phyloP scores from a whole-genome alignment of 53 echinoderm and acorn worm species.

The Luidia sarsii region DNA sequence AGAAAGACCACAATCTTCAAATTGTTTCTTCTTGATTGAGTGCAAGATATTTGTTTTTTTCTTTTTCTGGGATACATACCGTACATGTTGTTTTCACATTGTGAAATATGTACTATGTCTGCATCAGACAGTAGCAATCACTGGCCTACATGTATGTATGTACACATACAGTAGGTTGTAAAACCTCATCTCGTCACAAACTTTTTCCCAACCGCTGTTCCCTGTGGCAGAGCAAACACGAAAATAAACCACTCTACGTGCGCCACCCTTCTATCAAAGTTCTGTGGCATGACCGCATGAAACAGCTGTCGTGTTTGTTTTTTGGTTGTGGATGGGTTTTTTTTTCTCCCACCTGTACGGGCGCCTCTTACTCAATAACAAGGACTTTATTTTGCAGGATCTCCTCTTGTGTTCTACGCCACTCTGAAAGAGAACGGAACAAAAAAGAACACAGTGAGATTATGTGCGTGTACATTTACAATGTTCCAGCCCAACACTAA shows the following conservation, averaged over 20 bases:
- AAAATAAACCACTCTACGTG: neutral
- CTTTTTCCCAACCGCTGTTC: neutral
- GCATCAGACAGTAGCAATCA: no score
- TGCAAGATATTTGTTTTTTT: no score
- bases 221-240: neutral
- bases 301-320: conserved; percentile 7
- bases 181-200: no score
- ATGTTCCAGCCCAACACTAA: no score
- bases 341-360: neutral
- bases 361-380: neutral
- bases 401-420: conserved; percentile 31
- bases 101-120: no score
- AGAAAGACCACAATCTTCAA: neutral
- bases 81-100: no score
- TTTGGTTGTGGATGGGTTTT: no score
- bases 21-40: neutral
- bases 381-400: conserved; percentile 26
- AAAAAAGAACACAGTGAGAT: no score
- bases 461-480: no score
- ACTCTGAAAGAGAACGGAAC: neutral
- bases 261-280: neutral
- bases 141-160: no score
- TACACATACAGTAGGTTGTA: no score
- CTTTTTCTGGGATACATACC: no score
- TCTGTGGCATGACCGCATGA: neutral